Conservation (phyloP, 2,113 vertebrate genomes). For the Mirounga angustirostris region DNA sequence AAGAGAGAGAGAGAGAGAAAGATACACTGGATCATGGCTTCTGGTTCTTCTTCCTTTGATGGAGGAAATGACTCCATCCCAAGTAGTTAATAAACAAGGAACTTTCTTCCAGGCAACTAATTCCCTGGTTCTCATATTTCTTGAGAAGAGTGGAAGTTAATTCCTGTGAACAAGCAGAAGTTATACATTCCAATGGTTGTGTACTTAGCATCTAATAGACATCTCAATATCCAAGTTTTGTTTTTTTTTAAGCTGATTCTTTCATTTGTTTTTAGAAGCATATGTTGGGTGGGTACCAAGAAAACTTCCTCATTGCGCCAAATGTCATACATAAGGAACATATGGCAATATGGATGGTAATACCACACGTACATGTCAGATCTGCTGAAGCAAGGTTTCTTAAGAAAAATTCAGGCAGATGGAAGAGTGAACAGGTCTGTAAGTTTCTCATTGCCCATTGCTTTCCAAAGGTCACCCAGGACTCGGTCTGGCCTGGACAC, state of each 20-base stretch:
- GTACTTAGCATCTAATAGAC: background rate
- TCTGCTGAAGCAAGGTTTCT: background rate
- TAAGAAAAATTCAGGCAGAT: background rate
- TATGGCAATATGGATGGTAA: too few relatives aligned
- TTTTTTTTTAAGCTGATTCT: background rate
- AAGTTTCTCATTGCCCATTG: background rate
- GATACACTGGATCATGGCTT: background rate
- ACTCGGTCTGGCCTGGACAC: background rate
- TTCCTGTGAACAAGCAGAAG: background rate
- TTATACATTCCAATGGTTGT: background rate
- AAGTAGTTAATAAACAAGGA: background rate
- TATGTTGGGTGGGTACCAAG: background rate
- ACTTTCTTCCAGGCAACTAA: background rate
- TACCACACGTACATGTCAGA: background rate
- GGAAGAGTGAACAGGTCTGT: background rate
- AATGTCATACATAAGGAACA: background rate
- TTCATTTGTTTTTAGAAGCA: background rate
- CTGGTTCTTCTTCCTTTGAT: background rate
- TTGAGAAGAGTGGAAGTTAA: background rate
- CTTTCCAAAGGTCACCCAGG: background rate
- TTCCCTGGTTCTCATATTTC: background rate
- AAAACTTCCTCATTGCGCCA: background rate
- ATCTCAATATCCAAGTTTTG: background rate
- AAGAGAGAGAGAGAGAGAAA: background rate
- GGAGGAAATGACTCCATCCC: background rate